Evolutionary conservation across 1,140 invertebrate species (phyloP).

Genomic region (Aricia agestis): DNA sequence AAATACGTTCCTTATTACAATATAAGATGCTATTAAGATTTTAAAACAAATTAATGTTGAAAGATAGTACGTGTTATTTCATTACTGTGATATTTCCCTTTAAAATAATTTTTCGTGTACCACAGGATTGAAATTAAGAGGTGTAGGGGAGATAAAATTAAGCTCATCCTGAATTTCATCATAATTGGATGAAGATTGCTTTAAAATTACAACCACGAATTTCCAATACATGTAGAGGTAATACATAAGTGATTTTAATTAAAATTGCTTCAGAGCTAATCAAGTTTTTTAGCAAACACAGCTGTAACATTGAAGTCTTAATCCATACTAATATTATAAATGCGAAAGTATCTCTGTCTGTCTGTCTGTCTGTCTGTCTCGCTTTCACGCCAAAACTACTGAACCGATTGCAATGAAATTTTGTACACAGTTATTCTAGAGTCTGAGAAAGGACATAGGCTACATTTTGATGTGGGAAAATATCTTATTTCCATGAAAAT

Average conservation of each 20-base stretch:
- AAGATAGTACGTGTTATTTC: not conserved
- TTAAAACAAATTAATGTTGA: not conserved
- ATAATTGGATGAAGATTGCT: not conserved
- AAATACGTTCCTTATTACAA: too few species aligned
- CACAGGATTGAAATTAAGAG: not conserved
- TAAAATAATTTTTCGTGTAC: not conserved
- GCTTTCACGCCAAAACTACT: too few species aligned
- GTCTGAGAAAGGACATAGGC: too few species aligned
- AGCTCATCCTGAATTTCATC: not conserved
- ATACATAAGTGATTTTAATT: not conserved
- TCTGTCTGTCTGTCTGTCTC: too few species aligned
- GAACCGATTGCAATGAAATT: too few species aligned
- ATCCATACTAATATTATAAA: too few species aligned
- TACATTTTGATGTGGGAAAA: too few species aligned
- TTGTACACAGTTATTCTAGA: too few species aligned
- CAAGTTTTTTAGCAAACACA: not conserved
- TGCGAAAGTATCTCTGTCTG: too few species aligned
- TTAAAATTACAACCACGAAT: not conserved
- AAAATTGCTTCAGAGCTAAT: not conserved
- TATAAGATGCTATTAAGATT: too few species aligned
- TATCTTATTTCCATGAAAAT: too few species aligned
- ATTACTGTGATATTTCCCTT: not conserved
- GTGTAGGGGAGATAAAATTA: not conserved
- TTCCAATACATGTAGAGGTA: not conserved
- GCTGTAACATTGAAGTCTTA: not conserved